Evolutionary conservation across 2,888 invertebrate species (phyloP), one percentile per base, ranked within the genome.

Genomic region (Platycnemis pennipes): DNA sequence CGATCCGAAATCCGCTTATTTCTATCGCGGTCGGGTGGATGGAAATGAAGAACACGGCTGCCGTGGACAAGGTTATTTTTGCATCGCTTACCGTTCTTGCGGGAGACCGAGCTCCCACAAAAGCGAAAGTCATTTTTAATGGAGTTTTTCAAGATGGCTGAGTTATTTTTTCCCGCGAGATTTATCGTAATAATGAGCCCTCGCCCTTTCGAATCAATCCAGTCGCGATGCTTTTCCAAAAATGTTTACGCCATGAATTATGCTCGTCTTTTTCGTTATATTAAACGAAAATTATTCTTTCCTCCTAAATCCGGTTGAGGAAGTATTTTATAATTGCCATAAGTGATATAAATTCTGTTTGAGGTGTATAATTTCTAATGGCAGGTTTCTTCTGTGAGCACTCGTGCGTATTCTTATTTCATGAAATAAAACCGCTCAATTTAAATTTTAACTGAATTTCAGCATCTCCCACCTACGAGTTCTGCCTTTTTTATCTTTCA

Each of bases 1-100:
- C 26, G 88, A 45, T 87, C 45, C 44, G 63, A 26, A 86, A 46
- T 63, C 85, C 87, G 44, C 42, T 69, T 94, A 45, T 53, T 88
- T 94, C 22, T 91, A 77, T 49, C 86, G 88, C 89, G 94, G 94
- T 94, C 94, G 94, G 94, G 94, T 91, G 94, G 94, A 95, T 95
- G 95, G 77, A 94, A 94, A 94, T 86, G 88, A 88, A 94, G 94
- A 94, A 56, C 85, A 56, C 94, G 91, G 94, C 45, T 94, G 94
- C 89, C 91, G 87, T 88, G 37, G 94, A 46, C 56, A 94, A 94
- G 94, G 94, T 94, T 94, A 94, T 94, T 95, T 95, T 95, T 95
- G 94, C 95, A 95, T 95, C 95, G 95, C 94, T 94, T 94, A 94
- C 95, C 46, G n/a, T 94, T 94, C 89, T 77, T 86, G 49, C 89